Evolutionary conservation across 2,113 vertebrate species (phyloP).

Genomic region (Malurus cyaneus): DNA sequence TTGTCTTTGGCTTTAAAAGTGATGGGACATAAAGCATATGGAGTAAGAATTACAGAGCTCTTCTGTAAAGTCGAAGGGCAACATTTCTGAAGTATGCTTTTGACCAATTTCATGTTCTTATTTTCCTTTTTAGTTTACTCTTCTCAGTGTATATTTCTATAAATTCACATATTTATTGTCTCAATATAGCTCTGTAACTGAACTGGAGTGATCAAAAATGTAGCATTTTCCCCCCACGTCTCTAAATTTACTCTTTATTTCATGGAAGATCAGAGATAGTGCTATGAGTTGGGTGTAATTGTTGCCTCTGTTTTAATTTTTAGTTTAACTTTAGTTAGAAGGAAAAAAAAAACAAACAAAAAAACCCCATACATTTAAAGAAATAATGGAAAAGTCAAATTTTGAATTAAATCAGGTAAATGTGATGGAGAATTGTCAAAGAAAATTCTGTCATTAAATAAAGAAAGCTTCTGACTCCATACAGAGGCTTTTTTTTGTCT

Average conservation of each 20-base stretch:
- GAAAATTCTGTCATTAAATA: neutral
- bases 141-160: neutral
- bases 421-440: neutral
- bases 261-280: neutral
- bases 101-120: neutral
- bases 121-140: neutral
- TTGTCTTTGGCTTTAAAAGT: neutral
- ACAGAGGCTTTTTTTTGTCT: neutral
- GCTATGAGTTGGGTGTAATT: neutral
- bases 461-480: neutral
- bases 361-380: neutral
- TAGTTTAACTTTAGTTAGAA: neutral
- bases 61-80: neutral
- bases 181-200: neutral
- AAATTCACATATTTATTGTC: neutral
- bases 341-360: neutral
- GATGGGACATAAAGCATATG: neutral
- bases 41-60: neutral
- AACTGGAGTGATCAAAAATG: neutral
- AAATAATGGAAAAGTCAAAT: neutral
- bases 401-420: neutral
- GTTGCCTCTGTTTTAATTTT: neutral
- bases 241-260: neutral
- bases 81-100: neutral
- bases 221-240: neutral